Conservation (phyloP, 2,888 invertebrate genomes). For the Ectropis crepuscularia region DNA sequence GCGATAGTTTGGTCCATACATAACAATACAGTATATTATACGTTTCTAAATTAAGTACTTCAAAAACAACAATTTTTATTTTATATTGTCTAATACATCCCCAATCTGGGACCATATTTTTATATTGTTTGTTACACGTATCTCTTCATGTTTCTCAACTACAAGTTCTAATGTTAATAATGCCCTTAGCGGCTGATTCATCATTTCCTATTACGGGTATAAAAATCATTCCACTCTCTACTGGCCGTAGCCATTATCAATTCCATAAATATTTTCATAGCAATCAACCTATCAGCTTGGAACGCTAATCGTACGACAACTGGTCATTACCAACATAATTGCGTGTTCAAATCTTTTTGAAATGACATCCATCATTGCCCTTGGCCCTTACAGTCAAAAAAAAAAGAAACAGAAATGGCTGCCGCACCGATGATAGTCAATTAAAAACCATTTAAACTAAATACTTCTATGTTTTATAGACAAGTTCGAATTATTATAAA, state of each 20-base stretch:
- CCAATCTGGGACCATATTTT: no score
- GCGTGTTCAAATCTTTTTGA: constrained; percentile 64
- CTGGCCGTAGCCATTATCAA: constrained; percentile 50
- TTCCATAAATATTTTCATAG: constrained; percentile 74
- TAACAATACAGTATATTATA: no score
- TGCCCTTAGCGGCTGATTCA: constrained; percentile 40
- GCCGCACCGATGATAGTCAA: constrained; percentile 23
- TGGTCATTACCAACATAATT: constrained; percentile 67
- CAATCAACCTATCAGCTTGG: constrained; percentile 75
- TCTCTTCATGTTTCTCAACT: constrained; percentile 4
- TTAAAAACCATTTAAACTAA: constrained; percentile 32
- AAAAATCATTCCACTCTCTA: constrained; percentile 50
- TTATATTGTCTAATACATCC: no score
- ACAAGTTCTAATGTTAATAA: constrained; percentile 22
- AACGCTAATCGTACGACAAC: constrained; percentile 61
- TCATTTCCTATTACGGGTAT: constrained; percentile 45
- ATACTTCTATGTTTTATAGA: constrained; percentile 24
- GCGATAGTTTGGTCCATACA: no score
- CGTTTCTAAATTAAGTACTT: no score
- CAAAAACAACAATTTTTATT: no score
- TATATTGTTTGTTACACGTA: background rate
- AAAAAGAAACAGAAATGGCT: constrained; percentile 35
- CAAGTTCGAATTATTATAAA: constrained; percentile 18
- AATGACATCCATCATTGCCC: constrained; percentile 65
- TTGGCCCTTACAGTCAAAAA: constrained; percentile 47